phyloP scores from a whole-genome alignment of 2,797 vertebrate species.

The Phalanger gymnotis region DNA sequence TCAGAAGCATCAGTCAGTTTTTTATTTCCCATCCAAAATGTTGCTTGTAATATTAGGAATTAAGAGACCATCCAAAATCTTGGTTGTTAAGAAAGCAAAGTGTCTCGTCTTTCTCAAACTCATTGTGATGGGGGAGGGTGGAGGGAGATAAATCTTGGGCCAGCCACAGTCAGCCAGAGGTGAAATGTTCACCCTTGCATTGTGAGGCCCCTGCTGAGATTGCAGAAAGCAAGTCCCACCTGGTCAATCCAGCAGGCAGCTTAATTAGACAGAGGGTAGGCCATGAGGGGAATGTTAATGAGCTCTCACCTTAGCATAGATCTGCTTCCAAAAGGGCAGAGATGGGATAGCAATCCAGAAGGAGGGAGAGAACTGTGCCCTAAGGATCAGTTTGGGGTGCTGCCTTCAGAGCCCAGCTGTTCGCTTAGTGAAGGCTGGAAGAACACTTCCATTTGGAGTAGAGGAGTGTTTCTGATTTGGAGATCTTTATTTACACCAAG shows the following conservation, averaged over 20 bases:
- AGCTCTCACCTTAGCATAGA: background rate
- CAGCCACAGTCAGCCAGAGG: background rate
- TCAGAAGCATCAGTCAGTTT: background rate
- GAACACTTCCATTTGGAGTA: background rate
- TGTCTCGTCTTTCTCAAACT: background rate
- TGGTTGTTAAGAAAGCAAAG: background rate
- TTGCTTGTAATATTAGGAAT: background rate
- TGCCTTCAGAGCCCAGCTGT: background rate
- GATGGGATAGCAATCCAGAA: background rate
- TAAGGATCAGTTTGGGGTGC: background rate
- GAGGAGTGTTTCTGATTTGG: background rate
- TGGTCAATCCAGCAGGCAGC: background rate
- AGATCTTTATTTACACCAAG: background rate
- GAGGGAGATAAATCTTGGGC: background rate
- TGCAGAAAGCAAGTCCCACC: background rate
- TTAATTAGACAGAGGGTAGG: background rate
- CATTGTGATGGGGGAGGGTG: background rate
- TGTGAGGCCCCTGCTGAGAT: background rate
- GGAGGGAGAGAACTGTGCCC: background rate
- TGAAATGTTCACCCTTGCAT: constrained; percentile 1
- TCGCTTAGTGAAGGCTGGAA: background rate
- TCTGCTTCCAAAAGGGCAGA: background rate
- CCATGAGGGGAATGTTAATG: constrained; percentile 3
- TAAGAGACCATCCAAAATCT: background rate
- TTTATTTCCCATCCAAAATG: background rate